A percentile compares a stretch with the other conserved stretches of the same genome.
Evolutionary conservation across 2,888 invertebrate species (phyloP).

Genomic region (Globia sparganii): DNA sequence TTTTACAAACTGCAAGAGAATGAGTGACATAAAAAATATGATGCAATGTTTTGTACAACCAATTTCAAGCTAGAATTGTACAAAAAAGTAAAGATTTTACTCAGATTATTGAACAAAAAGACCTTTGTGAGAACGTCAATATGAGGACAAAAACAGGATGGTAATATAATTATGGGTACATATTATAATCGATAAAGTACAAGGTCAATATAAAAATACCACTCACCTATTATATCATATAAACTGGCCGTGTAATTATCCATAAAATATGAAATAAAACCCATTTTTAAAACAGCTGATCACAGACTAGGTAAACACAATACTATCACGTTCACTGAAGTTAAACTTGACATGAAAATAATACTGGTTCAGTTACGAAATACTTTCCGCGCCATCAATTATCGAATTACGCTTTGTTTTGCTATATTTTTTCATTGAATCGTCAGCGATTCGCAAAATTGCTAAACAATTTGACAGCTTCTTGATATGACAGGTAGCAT

Average conservation of each 20-base stretch:
- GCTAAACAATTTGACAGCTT: slow-evolving; percentile 46
- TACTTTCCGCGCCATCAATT: slow-evolving; percentile 59
- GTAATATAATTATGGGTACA: not conserved
- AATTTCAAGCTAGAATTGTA: not conserved
- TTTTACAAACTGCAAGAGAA: not conserved
- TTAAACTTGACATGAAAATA: slow-evolving; percentile 63
- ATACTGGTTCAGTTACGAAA: slow-evolving; percentile 64
- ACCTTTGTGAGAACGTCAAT: slow-evolving; percentile 13
- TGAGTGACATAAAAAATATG: not conserved
- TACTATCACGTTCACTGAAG: slow-evolving; percentile 45
- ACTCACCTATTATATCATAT: slow-evolving; percentile 87
- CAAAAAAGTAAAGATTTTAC: not conserved
- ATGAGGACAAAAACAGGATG: slow-evolving; percentile 20
- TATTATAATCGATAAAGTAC: slow-evolving; percentile 38
- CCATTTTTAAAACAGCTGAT: slow-evolving; percentile 77
- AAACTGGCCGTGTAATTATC: slow-evolving; percentile 85
- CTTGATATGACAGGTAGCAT: slow-evolving; percentile 27
- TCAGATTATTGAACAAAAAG: not conserved
- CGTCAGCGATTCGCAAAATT: slow-evolving; percentile 65
- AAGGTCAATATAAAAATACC: slow-evolving; percentile 54
- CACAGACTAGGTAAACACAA: slow-evolving; percentile 57
- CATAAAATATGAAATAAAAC: slow-evolving; percentile 80
- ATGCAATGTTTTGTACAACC: not conserved
- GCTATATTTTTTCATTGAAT: slow-evolving; percentile 66
- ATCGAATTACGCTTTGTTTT: slow-evolving; percentile 72